Evolutionary conservation across 2,113 vertebrate species (phyloP).

Genomic region (Columba livia): DNA sequence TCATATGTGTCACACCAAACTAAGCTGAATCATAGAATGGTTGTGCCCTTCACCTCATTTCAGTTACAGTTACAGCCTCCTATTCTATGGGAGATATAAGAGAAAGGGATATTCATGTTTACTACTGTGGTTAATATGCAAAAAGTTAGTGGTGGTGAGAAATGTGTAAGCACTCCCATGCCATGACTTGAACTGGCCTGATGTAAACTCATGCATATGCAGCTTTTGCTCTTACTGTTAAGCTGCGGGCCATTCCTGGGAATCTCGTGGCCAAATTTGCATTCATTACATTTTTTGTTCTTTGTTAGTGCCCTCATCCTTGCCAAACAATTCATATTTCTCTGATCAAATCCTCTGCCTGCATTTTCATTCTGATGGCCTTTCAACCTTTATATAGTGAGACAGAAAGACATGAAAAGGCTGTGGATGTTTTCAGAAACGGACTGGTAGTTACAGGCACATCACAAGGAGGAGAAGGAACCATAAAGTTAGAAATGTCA

Average conservation of each 20-base stretch:
- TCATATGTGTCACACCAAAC: not conserved
- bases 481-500: not conserved
- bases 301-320: not conserved
- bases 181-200: not conserved
- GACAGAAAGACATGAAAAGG: not conserved
- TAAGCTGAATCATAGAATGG: not conserved
- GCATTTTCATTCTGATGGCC: not conserved
- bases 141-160: not conserved
- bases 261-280: not conserved
- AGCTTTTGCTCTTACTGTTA: not conserved
- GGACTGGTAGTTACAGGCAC: not conserved
- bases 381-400: not conserved
- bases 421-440: not conserved
- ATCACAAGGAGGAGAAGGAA: not conserved
- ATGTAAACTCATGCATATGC: not conserved
- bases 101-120: not conserved
- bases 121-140: not conserved
- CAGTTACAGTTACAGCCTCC: not conserved
- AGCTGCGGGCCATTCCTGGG: not conserved
- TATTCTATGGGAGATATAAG: not conserved
- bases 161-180: not conserved
- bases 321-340: not conserved
- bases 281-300: not conserved
- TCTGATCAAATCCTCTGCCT: not conserved
- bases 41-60: too few species aligned